Evolutionary conservation across 1,140 invertebrate species (phyloP).

Genomic region (Euwallacea similis): DNA sequence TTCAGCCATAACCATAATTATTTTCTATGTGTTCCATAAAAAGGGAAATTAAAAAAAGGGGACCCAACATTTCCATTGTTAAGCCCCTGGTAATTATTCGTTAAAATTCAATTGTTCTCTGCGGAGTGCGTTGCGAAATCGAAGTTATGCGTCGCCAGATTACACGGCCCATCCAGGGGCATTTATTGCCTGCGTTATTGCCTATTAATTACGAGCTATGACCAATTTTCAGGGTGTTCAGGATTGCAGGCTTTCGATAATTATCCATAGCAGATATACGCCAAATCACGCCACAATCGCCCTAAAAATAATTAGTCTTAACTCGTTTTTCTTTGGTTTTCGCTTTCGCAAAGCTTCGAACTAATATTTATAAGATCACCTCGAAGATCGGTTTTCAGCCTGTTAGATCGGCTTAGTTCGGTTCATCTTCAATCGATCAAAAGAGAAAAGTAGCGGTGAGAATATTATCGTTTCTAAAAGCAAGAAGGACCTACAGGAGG

Average conservation of each 20-base stretch:
- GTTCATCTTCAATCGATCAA: too few species aligned
- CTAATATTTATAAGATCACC: too few species aligned
- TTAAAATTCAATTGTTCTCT: slow-evolving; percentile 8
- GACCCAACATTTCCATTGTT: background rate
- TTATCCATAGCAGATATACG: background rate
- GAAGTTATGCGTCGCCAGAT: background rate
- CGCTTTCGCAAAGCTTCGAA: too few species aligned
- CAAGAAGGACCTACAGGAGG: too few species aligned
- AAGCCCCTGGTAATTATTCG: background rate
- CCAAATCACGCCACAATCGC: background rate
- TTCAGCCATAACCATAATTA: too few species aligned
- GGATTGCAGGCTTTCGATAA: background rate
- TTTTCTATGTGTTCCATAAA: too few species aligned
- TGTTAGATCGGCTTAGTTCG: too few species aligned
- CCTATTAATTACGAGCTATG: background rate
- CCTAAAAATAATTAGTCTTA: too few species aligned
- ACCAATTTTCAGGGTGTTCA: slow-evolving; percentile 1
- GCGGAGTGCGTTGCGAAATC: slow-evolving; percentile 1
- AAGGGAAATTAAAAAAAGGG: background rate
- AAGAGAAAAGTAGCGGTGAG: too few species aligned
- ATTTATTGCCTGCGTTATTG: slow-evolving; percentile 2
- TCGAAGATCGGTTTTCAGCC: too few species aligned
- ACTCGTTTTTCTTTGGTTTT: too few species aligned
- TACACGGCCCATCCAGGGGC: background rate
- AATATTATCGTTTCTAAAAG: too few species aligned